These are phyloP conservation scores for Himalopsyche japonica DNA, from an alignment of 2,888 invertebrate genomes.

Conservation along the genomic window DNA sequence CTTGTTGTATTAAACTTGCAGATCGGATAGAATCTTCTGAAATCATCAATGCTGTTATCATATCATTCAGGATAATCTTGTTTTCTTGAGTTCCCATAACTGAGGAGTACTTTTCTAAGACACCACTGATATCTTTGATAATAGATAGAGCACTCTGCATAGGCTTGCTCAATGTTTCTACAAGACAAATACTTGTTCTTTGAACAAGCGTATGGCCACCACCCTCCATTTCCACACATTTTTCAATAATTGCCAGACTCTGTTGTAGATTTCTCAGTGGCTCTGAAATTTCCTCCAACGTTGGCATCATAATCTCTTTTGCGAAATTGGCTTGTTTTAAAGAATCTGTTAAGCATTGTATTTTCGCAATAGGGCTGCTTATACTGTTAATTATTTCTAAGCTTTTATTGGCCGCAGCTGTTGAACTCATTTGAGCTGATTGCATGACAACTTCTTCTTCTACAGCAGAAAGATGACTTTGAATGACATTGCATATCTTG, in stretches of 20 bases:
- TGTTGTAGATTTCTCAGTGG: constrained; percentile 68
- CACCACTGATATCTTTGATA: constrained; percentile 54
- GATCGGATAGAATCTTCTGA: constrained; percentile 61
- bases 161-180: constrained; percentile 63
- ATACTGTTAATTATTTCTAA: constrained; percentile 67
- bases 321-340: constrained; percentile 54
- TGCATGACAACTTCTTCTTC: constrained; percentile 68
- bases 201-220: constrained; percentile 69
- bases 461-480: constrained; percentile 63
- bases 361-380: constrained; percentile 65
- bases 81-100: constrained; percentile 53
- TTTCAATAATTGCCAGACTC: constrained; percentile 67
- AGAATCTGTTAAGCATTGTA: constrained; percentile 63
- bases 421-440: constrained; percentile 68
- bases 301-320: constrained; percentile 53
- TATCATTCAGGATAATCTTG: constrained; percentile 55
- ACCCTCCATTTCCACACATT: constrained; percentile 69
- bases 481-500: constrained; percentile 53
- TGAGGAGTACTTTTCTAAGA: constrained; percentile 52
- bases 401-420: constrained; percentile 68
- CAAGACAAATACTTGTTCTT: constrained; percentile 68
- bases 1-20: constrained; percentile 49
- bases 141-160: constrained; percentile 60
- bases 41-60: constrained; percentile 56
- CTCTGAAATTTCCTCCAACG: constrained; percentile 61